These are phyloP conservation scores for Diacarnus erythraeanus DNA, from an alignment of 37 sponge, comb jelly and placozoan genomes.

Conservation along the genomic window DNA sequence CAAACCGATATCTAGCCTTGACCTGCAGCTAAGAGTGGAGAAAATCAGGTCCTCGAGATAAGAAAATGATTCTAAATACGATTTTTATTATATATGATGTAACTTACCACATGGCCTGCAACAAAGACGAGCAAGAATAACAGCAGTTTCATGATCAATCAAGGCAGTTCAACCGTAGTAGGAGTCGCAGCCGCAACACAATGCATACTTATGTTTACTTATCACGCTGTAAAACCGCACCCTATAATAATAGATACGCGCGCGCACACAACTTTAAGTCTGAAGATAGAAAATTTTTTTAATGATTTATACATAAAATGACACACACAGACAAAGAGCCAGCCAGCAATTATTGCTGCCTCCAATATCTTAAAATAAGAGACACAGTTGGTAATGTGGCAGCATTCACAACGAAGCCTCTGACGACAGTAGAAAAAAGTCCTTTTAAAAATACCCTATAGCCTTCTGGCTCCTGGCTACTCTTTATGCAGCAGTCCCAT, in stretches of 20 bases:
- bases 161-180: no score
- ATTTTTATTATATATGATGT: no score
- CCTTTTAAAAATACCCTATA: slow-evolving; percentile 75
- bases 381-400: slow-evolving; percentile 73
- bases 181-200: no score
- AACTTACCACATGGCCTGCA: no score
- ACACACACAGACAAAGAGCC: no score
- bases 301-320: no score
- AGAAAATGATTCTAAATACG: no score
- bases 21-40: slow-evolving; percentile 3
- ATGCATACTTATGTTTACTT: neutral
- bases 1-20: neutral
- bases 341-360: neutral
- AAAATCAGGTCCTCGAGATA: no score
- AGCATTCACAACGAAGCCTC: slow-evolving; percentile 91
- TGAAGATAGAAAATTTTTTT: no score
- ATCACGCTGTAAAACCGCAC: neutral
- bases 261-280: no score
- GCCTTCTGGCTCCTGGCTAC: slow-evolving; percentile 39
- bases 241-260: neutral
- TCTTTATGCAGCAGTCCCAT: slow-evolving; percentile 76
- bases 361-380: slow-evolving; percentile 51
- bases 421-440: slow-evolving; percentile 56
- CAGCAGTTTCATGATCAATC: no score
- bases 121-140: no score